Percentiles rank a stretch among this genome's conserved stretches.
phyloP scores from a whole-genome alignment of 2,113 vertebrate genomes.

The Tor tambroides region DNA sequence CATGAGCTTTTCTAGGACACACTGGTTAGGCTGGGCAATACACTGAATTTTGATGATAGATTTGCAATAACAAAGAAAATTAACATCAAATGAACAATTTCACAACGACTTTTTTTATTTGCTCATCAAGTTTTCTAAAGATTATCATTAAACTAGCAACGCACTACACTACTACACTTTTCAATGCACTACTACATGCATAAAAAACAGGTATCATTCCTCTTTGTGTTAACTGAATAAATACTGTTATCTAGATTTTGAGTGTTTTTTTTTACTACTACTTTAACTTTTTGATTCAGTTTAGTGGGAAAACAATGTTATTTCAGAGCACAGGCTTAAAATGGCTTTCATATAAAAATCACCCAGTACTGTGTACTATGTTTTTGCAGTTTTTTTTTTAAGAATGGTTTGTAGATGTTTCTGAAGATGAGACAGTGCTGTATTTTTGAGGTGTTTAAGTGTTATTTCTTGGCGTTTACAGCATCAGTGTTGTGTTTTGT shows the following conservation, averaged over 20 bases:
- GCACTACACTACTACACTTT: no score
- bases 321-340: not conserved
- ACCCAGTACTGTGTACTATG: not conserved
- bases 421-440: not conserved
- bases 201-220: not conserved
- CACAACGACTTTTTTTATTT: not conserved
- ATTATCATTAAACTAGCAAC: no score
- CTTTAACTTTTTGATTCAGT: not conserved
- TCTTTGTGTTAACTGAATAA: not conserved
- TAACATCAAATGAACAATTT: not conserved
- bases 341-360: not conserved
- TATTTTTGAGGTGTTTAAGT: constrained; percentile 2
- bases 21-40: not conserved
- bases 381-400: no score
- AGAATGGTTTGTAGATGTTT: not conserved
- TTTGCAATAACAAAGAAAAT: not conserved
- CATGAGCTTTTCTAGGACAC: not conserved
- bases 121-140: not conserved
- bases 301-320: not conserved
- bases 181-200: no score
- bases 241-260: not conserved
- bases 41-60: not conserved
- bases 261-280: not conserved
- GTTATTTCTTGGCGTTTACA: not conserved
- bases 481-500: not conserved